phyloP scores from a whole-genome alignment of 2,113 vertebrate genomes.

The Clupea harengus region DNA sequence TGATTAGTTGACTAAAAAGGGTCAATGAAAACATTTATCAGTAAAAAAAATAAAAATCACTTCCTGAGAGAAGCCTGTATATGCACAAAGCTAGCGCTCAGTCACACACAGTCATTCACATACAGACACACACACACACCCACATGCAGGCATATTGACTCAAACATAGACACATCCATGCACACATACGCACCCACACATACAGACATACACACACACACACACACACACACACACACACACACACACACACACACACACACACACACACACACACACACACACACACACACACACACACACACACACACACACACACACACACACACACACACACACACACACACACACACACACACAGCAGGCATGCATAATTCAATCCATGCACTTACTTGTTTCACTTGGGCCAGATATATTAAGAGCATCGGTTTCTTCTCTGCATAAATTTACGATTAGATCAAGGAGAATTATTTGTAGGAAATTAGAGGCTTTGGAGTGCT shows the following conservation, averaged over 20 bases:
- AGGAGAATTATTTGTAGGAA: conserved; percentile 75
- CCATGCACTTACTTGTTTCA: conserved; percentile 65
- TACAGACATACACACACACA: neutral
- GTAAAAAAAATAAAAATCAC: neutral
- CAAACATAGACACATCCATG: neutral
- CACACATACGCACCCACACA: neutral
- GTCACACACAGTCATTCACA: neutral
- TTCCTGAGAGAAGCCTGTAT: neutral
- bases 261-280: neutral
- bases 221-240: neutral
- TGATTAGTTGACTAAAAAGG: neutral
- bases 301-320: conserved; percentile 30
- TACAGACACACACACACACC: neutral
- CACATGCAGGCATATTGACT: neutral
- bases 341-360: conserved; percentile 32
- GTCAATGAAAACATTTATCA: neutral
- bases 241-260: neutral
- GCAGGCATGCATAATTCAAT: conserved; percentile 68
- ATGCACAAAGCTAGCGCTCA: neutral
- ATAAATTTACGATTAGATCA: conserved; percentile 72
- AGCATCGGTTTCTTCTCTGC: conserved; percentile 52
- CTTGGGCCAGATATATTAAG: conserved; percentile 62
- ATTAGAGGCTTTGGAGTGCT: conserved; percentile 71
- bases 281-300: conserved; percentile 21
- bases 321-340: conserved; percentile 23